A percentile compares a stretch with the other conserved stretches of the same genome.
phyloP scores from a whole-genome alignment of 2,113 vertebrate species.

The Nicator chloris region DNA sequence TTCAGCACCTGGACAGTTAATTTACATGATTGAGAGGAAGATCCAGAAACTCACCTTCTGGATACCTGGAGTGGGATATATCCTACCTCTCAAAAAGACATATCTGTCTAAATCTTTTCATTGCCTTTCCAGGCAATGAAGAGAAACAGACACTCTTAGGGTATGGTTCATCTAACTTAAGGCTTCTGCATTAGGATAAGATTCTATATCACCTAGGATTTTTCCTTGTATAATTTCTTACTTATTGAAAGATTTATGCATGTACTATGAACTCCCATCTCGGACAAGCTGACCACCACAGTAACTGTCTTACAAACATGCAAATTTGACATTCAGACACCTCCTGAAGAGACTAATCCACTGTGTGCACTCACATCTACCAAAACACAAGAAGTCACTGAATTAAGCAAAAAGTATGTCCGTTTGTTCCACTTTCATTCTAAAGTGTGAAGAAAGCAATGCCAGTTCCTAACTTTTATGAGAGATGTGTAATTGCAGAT shows the following conservation, averaged over 20 bases:
- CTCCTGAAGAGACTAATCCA: neutral
- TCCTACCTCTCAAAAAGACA: neutral
- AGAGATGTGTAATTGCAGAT: neutral
- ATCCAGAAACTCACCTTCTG: neutral
- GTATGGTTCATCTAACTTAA: neutral
- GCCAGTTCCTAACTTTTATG: neutral
- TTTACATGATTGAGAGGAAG: neutral
- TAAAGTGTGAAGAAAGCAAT: neutral
- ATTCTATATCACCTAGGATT: neutral
- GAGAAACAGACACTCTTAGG: neutral
- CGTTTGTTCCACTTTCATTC: neutral
- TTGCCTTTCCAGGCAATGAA: neutral
- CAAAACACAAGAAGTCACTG: neutral
- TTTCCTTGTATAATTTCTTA: neutral
- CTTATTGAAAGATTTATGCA: neutral
- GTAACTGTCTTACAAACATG: neutral
- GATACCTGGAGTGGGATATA: neutral
- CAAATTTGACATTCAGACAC: neutral
- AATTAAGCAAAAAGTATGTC: neutral
- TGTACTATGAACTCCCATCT: neutral
- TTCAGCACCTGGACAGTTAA: neutral
- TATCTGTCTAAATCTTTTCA: neutral
- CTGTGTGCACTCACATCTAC: neutral
- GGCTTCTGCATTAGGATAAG: neutral
- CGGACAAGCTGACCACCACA: neutral